Evolutionary conservation across 1,140 invertebrate genomes (phyloP), one percentile per base, ranked within the genome.

Genomic region (Zophobas morio): DNA sequence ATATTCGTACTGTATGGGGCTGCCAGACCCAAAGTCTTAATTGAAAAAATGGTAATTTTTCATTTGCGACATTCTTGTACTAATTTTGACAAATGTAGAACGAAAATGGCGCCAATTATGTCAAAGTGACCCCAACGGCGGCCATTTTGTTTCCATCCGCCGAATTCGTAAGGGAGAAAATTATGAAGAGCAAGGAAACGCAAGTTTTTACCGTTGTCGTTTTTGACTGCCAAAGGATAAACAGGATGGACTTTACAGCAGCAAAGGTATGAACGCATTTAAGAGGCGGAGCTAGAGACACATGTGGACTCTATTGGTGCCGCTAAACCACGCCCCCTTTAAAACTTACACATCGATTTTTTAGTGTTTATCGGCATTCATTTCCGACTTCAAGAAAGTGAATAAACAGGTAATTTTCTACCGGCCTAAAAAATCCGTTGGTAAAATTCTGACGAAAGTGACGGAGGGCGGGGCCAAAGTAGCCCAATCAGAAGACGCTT

Each of bases 1-100:
- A 79, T 93, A 1, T 90, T 96, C 77, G 84, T 97, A n/a, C 86
- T 97, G 1, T 95, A 95, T 84, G 92, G 92, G 75, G 91, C 92
- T 80, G 93, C 96, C 1, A 89, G 93, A 82, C 96, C 96, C 6
- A 89, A 90, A 74, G 88, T 94, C 40, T 80, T 88, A 70, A 86
- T 93, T 39, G 88, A 91, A 79, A 87, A 77, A 63, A 40, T 79
- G 57, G 82, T 83, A 82, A 80, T 49, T 34, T 46, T 35, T 56
- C 54, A 70, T 74, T 57, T 56, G 66, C 51, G 37, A n/a, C 40
- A 77, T 51, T 33, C 1, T 54, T 40, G 49, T 66, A 32, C 72
- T 37, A 5, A 40, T 6, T 47, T 70, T 74, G 33, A 79, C 80
- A 76, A 76, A 84, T 86, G 8, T 80, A 89, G 88, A 86, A 86